Base-by-base conservation (phyloP, 2,113 vertebrate species). In the Glareola pratincola region DNA sequence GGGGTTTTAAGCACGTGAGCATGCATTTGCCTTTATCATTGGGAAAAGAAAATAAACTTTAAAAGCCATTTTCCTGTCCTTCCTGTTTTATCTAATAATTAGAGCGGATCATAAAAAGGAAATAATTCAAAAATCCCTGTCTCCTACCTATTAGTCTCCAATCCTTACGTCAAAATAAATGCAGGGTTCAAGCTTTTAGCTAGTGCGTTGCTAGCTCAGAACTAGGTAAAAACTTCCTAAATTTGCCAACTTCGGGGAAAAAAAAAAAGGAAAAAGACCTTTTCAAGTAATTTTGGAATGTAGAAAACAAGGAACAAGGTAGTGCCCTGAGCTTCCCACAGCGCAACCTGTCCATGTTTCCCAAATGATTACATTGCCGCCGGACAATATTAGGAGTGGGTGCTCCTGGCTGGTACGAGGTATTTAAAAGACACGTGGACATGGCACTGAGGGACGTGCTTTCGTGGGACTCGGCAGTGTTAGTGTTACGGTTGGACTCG, bases 21-120 rank as follows among this genome's bases (percentile, higher is more conserved):
- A 0, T 30, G 29, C 9, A 0, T 68, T 74, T 37, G 26, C 19
- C 39, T 78, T 51, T 24, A 12, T 47, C 53, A 6, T 0, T n/a
- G 69, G 18, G 29, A 34, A 53, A 56, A 66, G 37, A 72, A 92
- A 81, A 50, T 37, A 9, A 10, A 22, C 27, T 76, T 50, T 1
- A 36, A 72, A 83, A 36, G 5, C 22, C 7, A 0, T 57, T 53
- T 63, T 32, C 53, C 32, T 26, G 5, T 17, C 6, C 12, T 12
- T 5, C 8, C n/a, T 4, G 16, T 36, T 72, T 76, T 54, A 67
- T 50, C 15, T 23, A 7, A 30, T 0, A 1, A 14, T 71, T 56
- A 37, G 12, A 57, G 34, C 3, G 1, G 36, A 17, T 41, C 26
- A 3, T 13, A 22, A 45, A 83, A 66, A 39, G 17, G 47, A 27